Conservation (phyloP, 2,797 vertebrate genomes). For the Adelosebastes latens region DNA sequence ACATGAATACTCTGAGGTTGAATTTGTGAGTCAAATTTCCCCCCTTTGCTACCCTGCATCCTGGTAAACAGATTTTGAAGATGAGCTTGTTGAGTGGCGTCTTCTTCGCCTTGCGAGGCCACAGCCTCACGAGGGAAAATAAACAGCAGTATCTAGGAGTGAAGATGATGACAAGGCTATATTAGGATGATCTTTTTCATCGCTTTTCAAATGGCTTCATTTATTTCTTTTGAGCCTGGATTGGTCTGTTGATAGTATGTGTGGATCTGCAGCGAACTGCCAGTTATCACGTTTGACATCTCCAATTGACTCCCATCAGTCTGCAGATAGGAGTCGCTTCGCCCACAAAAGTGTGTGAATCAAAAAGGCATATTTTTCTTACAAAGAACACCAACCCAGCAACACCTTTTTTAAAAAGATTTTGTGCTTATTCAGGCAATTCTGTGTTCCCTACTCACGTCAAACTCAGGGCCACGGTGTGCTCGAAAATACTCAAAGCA, state of each 20-base stretch:
- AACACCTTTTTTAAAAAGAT: slow-evolving; percentile 8
- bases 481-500: slow-evolving; percentile 18
- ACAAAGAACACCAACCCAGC: slow-evolving; percentile 2
- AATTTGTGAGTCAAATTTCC: slow-evolving; percentile 78
- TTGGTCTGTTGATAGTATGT: slow-evolving; percentile 18
- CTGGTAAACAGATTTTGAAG: slow-evolving; percentile 75
- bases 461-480: slow-evolving; percentile 13
- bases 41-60: slow-evolving; percentile 40
- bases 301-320: slow-evolving; percentile 50
- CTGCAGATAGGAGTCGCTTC: slow-evolving; percentile 23
- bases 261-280: slow-evolving; percentile 16
- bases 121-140: slow-evolving; percentile 32
- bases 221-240: slow-evolving; percentile 38
- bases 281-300: slow-evolving; percentile 60
- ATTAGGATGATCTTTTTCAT: slow-evolving; percentile 64
- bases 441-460: slow-evolving; percentile 18
- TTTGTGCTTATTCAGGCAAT: slow-evolving; percentile 35
- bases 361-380: slow-evolving; percentile 15
- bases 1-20: slow-evolving; percentile 67
- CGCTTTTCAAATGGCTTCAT: slow-evolving; percentile 59
- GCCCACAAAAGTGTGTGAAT: slow-evolving; percentile 19
- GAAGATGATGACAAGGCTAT: slow-evolving; percentile 55
- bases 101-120: slow-evolving; percentile 50
- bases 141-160: slow-evolving; percentile 16
- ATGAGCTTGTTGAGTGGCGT: slow-evolving; percentile 69